Conservation (phyloP, 2,888 invertebrate genomes). For the Plagodis dolabraria region DNA sequence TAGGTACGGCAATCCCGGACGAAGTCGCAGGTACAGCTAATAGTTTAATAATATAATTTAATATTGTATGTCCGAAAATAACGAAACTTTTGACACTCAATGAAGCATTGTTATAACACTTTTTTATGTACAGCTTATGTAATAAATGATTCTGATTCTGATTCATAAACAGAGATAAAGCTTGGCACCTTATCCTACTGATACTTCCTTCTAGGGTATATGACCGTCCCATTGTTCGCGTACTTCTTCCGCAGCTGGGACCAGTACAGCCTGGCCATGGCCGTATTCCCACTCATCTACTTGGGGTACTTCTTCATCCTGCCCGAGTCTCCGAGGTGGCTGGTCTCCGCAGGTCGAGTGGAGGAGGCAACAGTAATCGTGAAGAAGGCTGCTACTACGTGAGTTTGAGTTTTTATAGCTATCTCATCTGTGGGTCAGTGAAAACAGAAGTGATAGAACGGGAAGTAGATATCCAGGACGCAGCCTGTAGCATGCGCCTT, state of each 20-base stretch:
- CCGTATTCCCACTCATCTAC: constrained; percentile 85
- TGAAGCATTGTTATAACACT: too few species aligned
- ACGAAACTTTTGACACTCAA: too few species aligned
- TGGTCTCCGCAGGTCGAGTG: constrained; percentile 88
- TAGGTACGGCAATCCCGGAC: too few species aligned
- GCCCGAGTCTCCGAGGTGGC: constrained; percentile 92
- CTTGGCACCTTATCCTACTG: not conserved
- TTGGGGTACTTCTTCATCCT: constrained; percentile 89
- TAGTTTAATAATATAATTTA: too few species aligned
- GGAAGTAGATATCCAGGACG: too few species aligned
- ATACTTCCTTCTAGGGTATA: constrained; percentile 72
- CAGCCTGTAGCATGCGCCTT: too few species aligned
- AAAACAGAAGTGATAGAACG: too few species aligned
- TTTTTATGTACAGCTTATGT: too few species aligned
- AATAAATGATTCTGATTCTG: too few species aligned
- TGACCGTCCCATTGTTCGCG: constrained; percentile 86
- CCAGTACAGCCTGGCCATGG: constrained; percentile 86
- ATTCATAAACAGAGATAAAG: not conserved
- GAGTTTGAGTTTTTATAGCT: constrained; percentile 40
- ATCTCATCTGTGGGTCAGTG: too few species aligned
- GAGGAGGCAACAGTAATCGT: constrained; percentile 87
- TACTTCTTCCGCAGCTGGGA: constrained; percentile 88
- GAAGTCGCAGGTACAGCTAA: too few species aligned
- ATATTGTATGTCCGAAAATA: too few species aligned
- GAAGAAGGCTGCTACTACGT: constrained; percentile 86